Conservation (phyloP, 2,888 invertebrate genomes). For the Pimpla rufipes region DNA sequence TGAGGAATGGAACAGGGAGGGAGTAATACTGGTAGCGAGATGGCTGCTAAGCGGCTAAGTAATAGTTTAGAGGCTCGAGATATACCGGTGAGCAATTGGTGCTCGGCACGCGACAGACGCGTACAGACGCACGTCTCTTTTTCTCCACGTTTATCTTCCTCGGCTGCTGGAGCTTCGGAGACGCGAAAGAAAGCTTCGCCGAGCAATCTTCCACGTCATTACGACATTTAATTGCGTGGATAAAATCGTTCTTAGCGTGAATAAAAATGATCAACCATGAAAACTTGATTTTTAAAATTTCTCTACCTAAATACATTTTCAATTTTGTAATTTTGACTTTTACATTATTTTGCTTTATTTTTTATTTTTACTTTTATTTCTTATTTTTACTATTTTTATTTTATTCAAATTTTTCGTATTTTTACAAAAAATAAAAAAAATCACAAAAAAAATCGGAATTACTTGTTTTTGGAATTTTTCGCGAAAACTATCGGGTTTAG, state of each 20-base stretch:
- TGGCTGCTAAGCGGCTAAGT: slow-evolving; percentile 26
- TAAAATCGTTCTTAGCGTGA: slow-evolving; percentile 12
- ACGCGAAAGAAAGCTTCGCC: neutral
- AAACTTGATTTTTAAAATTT: neutral
- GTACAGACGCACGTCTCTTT: neutral
- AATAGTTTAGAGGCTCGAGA: slow-evolving; percentile 14
- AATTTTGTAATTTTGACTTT: too few species aligned
- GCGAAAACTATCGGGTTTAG: too few species aligned
- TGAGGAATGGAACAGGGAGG: neutral
- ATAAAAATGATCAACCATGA: too few species aligned
- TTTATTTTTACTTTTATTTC: too few species aligned
- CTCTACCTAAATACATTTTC: neutral
- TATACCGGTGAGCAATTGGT: slow-evolving; percentile 18
- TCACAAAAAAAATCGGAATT: too few species aligned
- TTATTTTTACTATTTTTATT: too few species aligned
- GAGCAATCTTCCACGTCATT: slow-evolving; percentile 6
- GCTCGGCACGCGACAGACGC: slow-evolving; percentile 22
- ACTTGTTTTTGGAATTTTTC: too few species aligned
- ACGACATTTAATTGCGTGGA: slow-evolving; percentile 31
- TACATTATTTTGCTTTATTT: too few species aligned
- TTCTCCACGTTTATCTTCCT: neutral
- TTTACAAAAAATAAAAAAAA: too few species aligned
- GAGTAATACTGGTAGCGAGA: slow-evolving; percentile 40
- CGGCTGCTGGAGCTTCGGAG: neutral
- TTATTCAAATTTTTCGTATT: too few species aligned